Evolutionary conservation across 2,888 invertebrate species (phyloP).

Genomic region (Xestia c-nigrum): DNA sequence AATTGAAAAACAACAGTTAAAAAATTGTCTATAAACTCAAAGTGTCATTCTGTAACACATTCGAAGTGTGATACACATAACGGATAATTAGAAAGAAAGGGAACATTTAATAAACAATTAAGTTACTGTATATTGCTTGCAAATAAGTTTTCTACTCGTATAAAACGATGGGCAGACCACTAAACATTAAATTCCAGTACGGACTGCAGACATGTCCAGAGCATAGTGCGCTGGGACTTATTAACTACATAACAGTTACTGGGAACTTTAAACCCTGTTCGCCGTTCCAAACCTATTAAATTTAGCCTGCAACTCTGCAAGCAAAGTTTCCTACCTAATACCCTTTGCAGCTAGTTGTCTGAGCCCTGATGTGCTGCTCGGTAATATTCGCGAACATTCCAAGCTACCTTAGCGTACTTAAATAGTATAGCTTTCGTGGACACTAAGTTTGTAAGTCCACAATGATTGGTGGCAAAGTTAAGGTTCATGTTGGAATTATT

Average conservation of each 20-base stretch:
- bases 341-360: constrained; percentile 8
- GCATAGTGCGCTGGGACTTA: not conserved
- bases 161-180: not conserved
- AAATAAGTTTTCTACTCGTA: not conserved
- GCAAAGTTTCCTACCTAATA: constrained; percentile 25
- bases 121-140: not conserved
- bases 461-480: not conserved
- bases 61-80: not conserved
- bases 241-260: not conserved
- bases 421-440: not conserved
- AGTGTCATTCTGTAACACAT: not conserved
- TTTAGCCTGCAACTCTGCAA: constrained; percentile 19
- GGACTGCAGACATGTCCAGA: constrained; percentile 4
- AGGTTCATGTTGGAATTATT: not conserved
- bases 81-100: not conserved
- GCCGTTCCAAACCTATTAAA: constrained; percentile 30
- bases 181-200: not conserved
- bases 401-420: not conserved
- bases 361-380: not conserved
- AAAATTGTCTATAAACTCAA: not conserved
- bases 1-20: not conserved
- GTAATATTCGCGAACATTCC: not conserved
- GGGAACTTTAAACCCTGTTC: constrained; percentile 4
- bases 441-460: not conserved
- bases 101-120: not conserved